A percentile compares a stretch with the other conserved stretches of the same genome.
Evolutionary conservation across 2,797 vertebrate genomes (phyloP).

Genomic region (Potorous gilbertii): DNA sequence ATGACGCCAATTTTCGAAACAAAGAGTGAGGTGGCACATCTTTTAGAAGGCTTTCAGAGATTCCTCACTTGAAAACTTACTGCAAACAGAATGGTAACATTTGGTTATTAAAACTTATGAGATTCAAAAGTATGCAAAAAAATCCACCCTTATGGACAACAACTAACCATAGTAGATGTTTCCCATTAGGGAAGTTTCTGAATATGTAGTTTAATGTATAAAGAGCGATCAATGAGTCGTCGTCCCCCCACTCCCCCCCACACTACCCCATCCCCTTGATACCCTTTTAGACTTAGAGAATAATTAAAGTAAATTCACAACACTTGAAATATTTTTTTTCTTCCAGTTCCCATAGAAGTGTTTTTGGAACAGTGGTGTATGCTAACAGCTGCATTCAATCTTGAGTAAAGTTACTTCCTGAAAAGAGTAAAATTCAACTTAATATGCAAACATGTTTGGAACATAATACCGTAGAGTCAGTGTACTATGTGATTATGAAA

Average conservation of each 20-base stretch:
- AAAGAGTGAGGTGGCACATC: slow-evolving; percentile 44
- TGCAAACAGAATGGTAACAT: slow-evolving; percentile 44
- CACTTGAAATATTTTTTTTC: slow-evolving; percentile 78
- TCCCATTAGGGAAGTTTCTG: slow-evolving; percentile 70
- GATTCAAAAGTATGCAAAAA: slow-evolving; percentile 57
- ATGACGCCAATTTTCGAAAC: slow-evolving; percentile 65
- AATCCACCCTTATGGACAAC: slow-evolving; percentile 43
- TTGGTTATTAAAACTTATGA: slow-evolving; percentile 47
- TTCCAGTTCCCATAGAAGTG: slow-evolving; percentile 76
- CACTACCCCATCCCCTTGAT: not conserved
- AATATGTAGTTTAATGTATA: slow-evolving; percentile 56
- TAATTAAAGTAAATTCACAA: slow-evolving; percentile 74
- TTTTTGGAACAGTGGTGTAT: slow-evolving; percentile 79
- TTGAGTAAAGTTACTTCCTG: slow-evolving; percentile 84
- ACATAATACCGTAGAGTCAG: slow-evolving; percentile 78
- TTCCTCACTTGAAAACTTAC: not conserved
- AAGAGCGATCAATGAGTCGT: slow-evolving; percentile 54
- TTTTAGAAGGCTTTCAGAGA: not conserved
- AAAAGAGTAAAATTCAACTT: slow-evolving; percentile 84
- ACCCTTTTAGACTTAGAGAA: slow-evolving; percentile 53
- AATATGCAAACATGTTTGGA: slow-evolving; percentile 80
- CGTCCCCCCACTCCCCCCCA: too few relatives aligned
- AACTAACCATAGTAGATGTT: slow-evolving; percentile 60
- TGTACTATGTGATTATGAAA: slow-evolving; percentile 84
- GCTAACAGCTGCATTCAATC: slow-evolving; percentile 86